A percentile compares a stretch with the other conserved stretches of the same genome.
phyloP scores from a whole-genome alignment of 1,140 invertebrate genomes.

The Drosophila dunni region DNA sequence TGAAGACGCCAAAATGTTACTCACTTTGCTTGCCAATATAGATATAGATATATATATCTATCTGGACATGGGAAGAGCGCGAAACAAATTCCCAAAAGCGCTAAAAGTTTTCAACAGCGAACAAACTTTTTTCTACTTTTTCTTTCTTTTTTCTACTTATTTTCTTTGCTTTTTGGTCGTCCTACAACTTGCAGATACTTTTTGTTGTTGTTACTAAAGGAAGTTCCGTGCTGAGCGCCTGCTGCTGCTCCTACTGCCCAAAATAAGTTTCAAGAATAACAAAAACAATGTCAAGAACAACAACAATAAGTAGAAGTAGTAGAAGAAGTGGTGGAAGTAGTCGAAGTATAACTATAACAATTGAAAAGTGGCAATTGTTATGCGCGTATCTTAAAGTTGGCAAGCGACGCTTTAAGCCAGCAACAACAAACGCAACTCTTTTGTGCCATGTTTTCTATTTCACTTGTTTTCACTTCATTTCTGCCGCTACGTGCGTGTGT shows the following conservation, averaged over 20 bases:
- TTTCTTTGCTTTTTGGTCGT: conserved; percentile 32
- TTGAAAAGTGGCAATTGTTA: conserved; percentile 57
- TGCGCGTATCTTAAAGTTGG: conserved; percentile 40
- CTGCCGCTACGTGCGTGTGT: not conserved
- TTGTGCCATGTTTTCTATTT: conserved; percentile 69
- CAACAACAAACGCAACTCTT: conserved; percentile 2
- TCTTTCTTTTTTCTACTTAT: conserved; percentile 27
- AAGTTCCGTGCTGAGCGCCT: conserved; percentile 57
- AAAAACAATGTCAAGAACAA: conserved; percentile 67
- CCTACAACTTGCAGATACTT: conserved; percentile 53
- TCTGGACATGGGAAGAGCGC: not conserved
- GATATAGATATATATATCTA: not conserved
- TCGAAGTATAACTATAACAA: conserved; percentile 14
- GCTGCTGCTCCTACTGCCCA: not conserved
- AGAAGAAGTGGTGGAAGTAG: conserved; percentile 41
- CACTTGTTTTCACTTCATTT: conserved; percentile 51
- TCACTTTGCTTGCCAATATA: conserved; percentile 50
- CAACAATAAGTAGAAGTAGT: conserved; percentile 51
- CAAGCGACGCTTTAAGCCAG: conserved; percentile 34
- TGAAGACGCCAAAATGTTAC: conserved; percentile 62
- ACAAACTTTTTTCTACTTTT: conserved; percentile 10
- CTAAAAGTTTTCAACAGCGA: conserved; percentile 67
- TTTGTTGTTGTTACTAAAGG: conserved; percentile 36
- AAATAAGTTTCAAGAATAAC: conserved; percentile 43
- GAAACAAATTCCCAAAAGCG: conserved; percentile 60